Evolutionary conservation across 2,888 invertebrate genomes (phyloP), one percentile per base, ranked within the genome.

Genomic region (Horisme vitalbata): DNA sequence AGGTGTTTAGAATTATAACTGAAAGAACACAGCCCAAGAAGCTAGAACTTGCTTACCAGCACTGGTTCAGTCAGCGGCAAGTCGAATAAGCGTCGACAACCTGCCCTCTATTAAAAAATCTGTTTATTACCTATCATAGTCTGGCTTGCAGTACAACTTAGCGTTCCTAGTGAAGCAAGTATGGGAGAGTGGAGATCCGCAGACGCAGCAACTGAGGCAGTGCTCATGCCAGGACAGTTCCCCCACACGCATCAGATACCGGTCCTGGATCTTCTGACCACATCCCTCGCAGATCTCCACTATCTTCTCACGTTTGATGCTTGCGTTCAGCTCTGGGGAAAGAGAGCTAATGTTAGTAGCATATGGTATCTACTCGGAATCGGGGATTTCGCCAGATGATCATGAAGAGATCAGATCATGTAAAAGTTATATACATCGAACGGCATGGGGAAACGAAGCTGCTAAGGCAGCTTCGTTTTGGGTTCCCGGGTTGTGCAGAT

Each of bases 171-270:
- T 95, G 91, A 97, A 99, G 90, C 99, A 99, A 61, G 97, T 97
- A 82, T 97, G 96, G 43, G 95, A 94, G 45, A 99, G 93, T 11
- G 95, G 95, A 45, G 94, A 92, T 55, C 97, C 96, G 80, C 99
- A 99, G 54, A 97, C 97, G 73, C 95, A 95, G 90, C 99, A 99
- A 68, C 95, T 94, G 54, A 99, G 93, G 87, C 99, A 99, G 75
- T 95, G 95, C 75, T 98, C 98, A 90, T 99, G 99, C 95, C 98
- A 99, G 72, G 96, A 96, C 46, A 96, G 92, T 69, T 98, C 98
- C 35, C 96, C 95, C 32, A 99, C 97, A 72, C 97, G 93, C 94
- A 98, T 96, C 71, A 99, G 92, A 90, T 96, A 99, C 47, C 97
- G 93, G 90, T 99, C 99, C 75, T 96, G 94, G 70, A 99, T 99